phyloP scores from a whole-genome alignment of 2,113 vertebrate species.

The Corythaeola cristata region DNA sequence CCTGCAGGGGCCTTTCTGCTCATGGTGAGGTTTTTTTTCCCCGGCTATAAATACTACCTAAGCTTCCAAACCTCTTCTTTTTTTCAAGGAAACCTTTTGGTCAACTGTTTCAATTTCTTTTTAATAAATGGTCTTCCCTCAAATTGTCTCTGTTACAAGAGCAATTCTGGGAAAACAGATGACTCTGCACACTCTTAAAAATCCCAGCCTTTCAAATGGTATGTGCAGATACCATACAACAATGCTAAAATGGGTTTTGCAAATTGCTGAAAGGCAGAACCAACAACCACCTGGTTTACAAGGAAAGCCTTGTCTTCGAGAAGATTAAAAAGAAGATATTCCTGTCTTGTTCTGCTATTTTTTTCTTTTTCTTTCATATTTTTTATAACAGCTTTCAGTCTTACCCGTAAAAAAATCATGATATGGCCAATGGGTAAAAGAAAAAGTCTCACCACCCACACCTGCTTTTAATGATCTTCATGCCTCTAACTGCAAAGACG shows the following conservation, averaged over 20 bases:
- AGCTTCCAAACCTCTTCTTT: not conserved
- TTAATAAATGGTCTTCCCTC: conserved; percentile 20
- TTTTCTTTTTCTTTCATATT: not conserved
- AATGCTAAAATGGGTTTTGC: not conserved
- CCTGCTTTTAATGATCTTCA: not conserved
- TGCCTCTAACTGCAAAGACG: not conserved
- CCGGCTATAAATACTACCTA: not conserved
- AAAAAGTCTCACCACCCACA: not conserved
- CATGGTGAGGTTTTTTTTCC: not conserved
- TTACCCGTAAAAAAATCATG: not conserved
- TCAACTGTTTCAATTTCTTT: conserved; percentile 19
- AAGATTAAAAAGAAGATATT: not conserved
- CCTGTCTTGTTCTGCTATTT: not conserved
- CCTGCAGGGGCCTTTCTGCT: not conserved
- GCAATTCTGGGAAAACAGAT: conserved; percentile 14
- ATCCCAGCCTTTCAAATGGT: not conserved
- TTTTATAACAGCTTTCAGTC: not conserved
- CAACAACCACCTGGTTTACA: not conserved
- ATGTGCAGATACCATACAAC: not conserved
- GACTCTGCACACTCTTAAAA: conserved; percentile 14
- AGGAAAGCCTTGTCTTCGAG: not conserved
- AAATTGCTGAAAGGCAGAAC: conserved; percentile 14
- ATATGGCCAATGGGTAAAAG: not conserved
- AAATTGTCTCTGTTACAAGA: conserved; percentile 15
- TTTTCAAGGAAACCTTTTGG: not conserved